Evolutionary conservation across 2,113 vertebrate genomes (phyloP).

Genomic region (Neogale vison): DNA sequence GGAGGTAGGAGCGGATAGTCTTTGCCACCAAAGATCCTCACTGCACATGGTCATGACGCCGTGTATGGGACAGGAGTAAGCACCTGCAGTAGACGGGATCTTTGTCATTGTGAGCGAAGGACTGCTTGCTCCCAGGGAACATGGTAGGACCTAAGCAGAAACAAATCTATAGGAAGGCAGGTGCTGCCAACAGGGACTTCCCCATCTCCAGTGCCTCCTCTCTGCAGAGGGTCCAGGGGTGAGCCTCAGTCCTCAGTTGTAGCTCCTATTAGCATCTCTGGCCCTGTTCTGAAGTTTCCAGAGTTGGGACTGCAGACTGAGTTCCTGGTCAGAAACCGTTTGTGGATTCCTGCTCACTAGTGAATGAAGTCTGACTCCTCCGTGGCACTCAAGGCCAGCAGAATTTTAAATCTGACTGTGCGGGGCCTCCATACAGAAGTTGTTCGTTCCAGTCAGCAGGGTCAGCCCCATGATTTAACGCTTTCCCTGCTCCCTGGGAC

Average conservation of each 20-base stretch:
- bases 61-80: neutral
- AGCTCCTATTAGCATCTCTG: neutral
- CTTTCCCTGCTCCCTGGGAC: neutral
- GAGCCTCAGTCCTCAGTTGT: neutral
- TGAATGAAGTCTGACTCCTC: neutral
- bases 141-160: neutral
- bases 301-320: neutral
- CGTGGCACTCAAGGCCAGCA: rapidly evolving
- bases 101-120: neutral
- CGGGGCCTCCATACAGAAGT: neutral
- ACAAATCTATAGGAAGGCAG: neutral
- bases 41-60: neutral
- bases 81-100: rapidly evolving
- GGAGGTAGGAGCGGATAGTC: neutral
- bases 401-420: neutral
- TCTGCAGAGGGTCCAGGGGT: too few relatives aligned
- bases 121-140: neutral
- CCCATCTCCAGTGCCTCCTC: neutral
- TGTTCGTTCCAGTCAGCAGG: neutral
- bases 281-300: neutral
- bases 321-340: neutral
- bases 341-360: neutral
- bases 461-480: neutral
- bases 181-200: neutral
- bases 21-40: neutral